These are phyloP conservation scores for Ariopsis seemanni DNA, from an alignment of 2,113 vertebrate genomes.

Conservation along the genomic window DNA sequence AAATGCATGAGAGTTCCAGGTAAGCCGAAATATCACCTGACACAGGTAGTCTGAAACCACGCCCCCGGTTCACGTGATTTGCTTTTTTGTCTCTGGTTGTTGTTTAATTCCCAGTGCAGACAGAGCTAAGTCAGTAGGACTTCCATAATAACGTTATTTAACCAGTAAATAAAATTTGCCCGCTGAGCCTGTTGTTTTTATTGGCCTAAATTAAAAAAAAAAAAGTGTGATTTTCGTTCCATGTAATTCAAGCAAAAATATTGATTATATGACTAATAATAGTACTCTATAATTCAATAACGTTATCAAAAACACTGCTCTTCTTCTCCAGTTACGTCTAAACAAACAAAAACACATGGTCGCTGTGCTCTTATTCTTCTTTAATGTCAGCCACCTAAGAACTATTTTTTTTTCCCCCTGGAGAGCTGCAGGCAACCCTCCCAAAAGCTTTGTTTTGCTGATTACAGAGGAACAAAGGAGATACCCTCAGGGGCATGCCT, in stretches of 20 bases:
- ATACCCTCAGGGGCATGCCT: slow-evolving; percentile 5
- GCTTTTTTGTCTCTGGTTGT: background rate
- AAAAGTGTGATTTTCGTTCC: background rate
- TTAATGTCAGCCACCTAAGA: background rate
- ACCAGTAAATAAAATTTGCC: background rate
- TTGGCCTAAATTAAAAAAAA: background rate
- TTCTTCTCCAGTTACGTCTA: background rate
- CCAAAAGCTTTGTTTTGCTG: slow-evolving; percentile 33
- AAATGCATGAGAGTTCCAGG: slow-evolving; percentile 26
- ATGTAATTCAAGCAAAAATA: background rate
- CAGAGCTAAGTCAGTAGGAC: background rate
- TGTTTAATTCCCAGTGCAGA: background rate
- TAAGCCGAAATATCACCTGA: slow-evolving; percentile 57
- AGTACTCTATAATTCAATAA: background rate
- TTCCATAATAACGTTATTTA: background rate
- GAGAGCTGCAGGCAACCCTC: slow-evolving; percentile 8
- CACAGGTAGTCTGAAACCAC: slow-evolving; percentile 61
- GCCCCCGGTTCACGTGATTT: slow-evolving; percentile 50
- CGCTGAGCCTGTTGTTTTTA: background rate
- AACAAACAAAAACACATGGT: background rate
- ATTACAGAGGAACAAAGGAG: slow-evolving; percentile 44
- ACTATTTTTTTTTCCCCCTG: background rate
- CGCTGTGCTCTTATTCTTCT: background rate
- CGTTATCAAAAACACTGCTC: background rate
- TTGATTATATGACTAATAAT: background rate